Base-by-base conservation (phyloP, 2,888 invertebrate species). In the Catocala nupta region DNA sequence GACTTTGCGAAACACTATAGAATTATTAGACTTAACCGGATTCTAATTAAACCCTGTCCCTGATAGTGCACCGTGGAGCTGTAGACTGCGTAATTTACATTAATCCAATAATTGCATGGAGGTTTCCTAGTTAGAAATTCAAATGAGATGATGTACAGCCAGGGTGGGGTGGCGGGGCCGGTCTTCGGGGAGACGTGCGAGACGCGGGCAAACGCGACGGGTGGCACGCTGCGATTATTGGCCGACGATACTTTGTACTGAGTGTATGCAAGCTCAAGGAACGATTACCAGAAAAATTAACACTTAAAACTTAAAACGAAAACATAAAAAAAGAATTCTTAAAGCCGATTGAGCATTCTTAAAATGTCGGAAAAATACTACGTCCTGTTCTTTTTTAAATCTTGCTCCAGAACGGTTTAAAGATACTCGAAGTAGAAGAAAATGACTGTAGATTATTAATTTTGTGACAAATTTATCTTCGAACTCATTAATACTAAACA, bases 81-180 rank as follows among this genome's bases (percentile, higher is more conserved):
- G 96, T 96, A 96, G 96, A 96, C 96, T 96, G 96, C 96, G 96
- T 97, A 96, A 97, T 97, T 97, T 97, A 97, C 97, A 97, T 97
- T 97, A 97, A 97, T 97, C 97, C 97, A 97, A 97, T 97, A 97
- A 97, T 97, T 97, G 97, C 97, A 96, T 96, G 96, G 96, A 96
- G 97, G 97, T 97, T 96, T 96, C 96, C 96, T 97, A 96, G 97
- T 97, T 97, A 97, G 97, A 97, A 97, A 97, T 97, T 97, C 97
- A 97, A 97, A 97, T 96, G 96, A 96, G 96, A 96, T 96, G 96
- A 96, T 96, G 96, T 96, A 96, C 95, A 94, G 94, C 88, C 88
- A 80, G 86, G 72, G 82, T 77, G 83, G 85, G 85, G 81, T 84
- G 91, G 91, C 59, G 75, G 75, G 85, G 81, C 80, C 83, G 82